Conservation (phyloP, 2,113 vertebrate genomes). For the Tragelaphus imberbis region DNA sequence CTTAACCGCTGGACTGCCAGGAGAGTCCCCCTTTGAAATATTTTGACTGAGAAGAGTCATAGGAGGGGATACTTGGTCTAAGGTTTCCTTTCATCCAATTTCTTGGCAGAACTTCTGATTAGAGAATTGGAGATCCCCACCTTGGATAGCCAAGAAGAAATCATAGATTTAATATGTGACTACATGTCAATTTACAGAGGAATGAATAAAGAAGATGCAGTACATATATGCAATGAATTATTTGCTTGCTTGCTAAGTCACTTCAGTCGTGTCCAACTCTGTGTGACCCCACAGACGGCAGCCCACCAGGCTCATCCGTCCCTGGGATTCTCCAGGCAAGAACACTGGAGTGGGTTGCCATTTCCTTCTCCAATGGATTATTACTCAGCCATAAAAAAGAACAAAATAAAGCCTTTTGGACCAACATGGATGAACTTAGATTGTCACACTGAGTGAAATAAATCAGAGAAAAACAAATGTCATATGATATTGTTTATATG, state of each 20-base stretch:
- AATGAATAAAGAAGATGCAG: neutral
- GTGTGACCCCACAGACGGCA: too few species aligned
- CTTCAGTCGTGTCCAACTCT: too few species aligned
- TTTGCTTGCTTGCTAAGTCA: too few species aligned
- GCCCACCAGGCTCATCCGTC: too few species aligned
- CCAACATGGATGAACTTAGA: neutral
- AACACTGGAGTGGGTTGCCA: too few species aligned
- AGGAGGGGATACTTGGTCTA: neutral
- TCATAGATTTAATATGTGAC: neutral
- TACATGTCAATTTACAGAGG: neutral
- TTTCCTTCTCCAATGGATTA: neutral
- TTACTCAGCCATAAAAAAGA: neutral
- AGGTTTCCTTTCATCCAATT: neutral
- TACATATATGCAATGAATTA: neutral
- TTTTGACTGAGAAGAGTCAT: neutral
- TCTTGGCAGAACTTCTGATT: slow-evolving; percentile 11
- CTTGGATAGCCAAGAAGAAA: neutral
- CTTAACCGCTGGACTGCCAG: neutral
- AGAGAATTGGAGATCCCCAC: neutral
- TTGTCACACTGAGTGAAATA: neutral
- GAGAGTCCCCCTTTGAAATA: neutral
- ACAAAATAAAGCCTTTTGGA: neutral
- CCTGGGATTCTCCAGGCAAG: too few species aligned
- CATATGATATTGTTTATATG: neutral
- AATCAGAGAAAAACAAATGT: neutral